Percentiles rank a stretch among this genome's conserved stretches.
These are phyloP conservation scores for Cyprinella venusta DNA, from an alignment of 2,797 vertebrate species.

Conservation along the genomic window DNA sequence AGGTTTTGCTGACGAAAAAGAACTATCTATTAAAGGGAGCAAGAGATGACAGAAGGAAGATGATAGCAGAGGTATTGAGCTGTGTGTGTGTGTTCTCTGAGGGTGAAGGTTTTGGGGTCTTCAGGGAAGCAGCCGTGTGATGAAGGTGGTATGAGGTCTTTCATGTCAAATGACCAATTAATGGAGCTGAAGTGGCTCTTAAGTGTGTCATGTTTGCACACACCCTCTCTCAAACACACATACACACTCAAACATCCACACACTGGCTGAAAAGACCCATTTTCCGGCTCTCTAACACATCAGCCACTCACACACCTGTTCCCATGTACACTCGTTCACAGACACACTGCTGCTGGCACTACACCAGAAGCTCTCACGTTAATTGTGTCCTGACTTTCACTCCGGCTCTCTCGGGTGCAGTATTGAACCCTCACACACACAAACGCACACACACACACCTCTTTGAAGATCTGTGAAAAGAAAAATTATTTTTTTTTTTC, in stretches of 20 bases:
- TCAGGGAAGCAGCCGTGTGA: conserved; percentile 32
- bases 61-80: conserved; percentile 17
- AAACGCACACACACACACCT: not conserved
- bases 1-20: not conserved
- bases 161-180: conserved; percentile 61
- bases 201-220: conserved; percentile 52
- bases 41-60: not conserved
- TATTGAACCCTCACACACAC: conserved; percentile 25
- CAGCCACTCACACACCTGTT: conserved; percentile 63
- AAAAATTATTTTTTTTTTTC: conserved; percentile 38
- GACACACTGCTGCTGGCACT: conserved; percentile 38
- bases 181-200: conserved; percentile 61
- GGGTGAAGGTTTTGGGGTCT: conserved; percentile 48
- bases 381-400: conserved; percentile 55
- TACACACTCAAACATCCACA: conserved; percentile 15
- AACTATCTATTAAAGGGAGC: conserved; percentile 1
- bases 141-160: conserved; percentile 56
- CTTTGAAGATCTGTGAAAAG: conserved; percentile 49
- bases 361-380: conserved; percentile 51
- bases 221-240: conserved; percentile 27
- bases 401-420: conserved; percentile 52
- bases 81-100: conserved; percentile 41
- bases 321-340: conserved; percentile 42
- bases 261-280: conserved; percentile 54
- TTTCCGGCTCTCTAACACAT: conserved; percentile 48